phyloP scores from a whole-genome alignment of 2,797 vertebrate species.

The Ctenosaura bakeri region DNA sequence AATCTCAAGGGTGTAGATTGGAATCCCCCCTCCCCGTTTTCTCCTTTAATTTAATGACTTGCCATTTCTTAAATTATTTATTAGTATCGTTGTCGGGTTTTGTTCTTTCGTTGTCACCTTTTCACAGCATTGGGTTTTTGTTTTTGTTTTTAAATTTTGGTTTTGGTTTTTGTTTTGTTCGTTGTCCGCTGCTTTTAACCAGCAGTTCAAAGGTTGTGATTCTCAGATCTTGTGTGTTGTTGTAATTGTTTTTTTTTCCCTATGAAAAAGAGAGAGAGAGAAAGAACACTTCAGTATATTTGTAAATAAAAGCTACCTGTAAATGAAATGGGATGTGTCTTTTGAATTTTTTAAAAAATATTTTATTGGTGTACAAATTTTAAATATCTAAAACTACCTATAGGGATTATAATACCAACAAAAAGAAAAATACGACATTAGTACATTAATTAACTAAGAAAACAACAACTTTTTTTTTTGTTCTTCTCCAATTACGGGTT shows the following conservation, averaged over 20 bases:
- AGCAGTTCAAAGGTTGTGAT: constrained; percentile 56
- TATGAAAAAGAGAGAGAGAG: constrained; percentile 62
- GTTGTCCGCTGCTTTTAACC: constrained; percentile 49
- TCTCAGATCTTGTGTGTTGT: constrained; percentile 58
- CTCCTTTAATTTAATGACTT: constrained; percentile 84
- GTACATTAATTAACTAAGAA: no score
- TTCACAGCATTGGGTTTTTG: constrained; percentile 61
- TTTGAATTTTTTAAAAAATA: constrained; percentile 39
- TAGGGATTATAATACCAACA: no score
- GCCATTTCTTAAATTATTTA: constrained; percentile 88
- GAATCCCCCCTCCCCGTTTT: constrained; percentile 15
- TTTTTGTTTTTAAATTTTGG: neutral
- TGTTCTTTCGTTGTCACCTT: constrained; percentile 21
- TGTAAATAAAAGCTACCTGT: constrained; percentile 86
- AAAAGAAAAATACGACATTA: no score
- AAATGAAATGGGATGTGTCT: constrained; percentile 73
- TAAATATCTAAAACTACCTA: constrained; percentile 21
- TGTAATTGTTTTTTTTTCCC: constrained; percentile 52
- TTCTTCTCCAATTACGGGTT: neutral
- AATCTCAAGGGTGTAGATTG: neutral
- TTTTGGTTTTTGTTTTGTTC: neutral
- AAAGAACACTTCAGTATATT: constrained; percentile 81
- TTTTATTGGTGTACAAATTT: no score
- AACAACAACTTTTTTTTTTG: neutral
- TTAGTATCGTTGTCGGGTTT: constrained; percentile 74